Evolutionary conservation across 2,113 vertebrate species (phyloP).

Genomic region (Tachuris rubrigastra): DNA sequence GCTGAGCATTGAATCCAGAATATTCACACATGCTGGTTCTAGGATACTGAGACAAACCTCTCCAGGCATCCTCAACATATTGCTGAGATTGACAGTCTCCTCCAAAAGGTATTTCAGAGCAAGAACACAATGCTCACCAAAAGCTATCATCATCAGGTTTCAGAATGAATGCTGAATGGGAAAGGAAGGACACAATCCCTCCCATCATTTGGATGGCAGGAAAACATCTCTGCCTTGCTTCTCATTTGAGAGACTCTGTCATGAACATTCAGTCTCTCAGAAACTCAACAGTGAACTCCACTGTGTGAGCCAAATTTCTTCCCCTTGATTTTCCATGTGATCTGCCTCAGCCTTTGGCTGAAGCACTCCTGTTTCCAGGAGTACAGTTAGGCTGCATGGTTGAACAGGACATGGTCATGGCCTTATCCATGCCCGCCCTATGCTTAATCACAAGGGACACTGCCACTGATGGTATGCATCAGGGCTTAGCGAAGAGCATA

Average conservation of each 20-base stretch:
- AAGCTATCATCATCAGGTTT: not conserved
- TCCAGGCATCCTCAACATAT: not conserved
- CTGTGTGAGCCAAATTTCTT: not conserved
- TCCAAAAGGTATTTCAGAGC: not conserved
- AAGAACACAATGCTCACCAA: not conserved
- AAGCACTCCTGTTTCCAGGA: not conserved
- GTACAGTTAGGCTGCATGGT: not conserved
- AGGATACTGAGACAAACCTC: not conserved
- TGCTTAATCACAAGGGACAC: not conserved
- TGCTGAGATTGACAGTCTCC: not conserved
- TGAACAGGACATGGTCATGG: not conserved
- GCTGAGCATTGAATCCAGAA: not conserved
- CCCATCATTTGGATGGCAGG: not conserved
- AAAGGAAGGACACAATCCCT: not conserved
- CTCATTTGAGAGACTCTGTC: not conserved
- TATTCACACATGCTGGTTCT: not conserved
- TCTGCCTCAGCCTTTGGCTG: not conserved
- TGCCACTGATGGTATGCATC: fast-evolving
- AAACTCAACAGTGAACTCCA: not conserved
- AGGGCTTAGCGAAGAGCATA: not conserved
- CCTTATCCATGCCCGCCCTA: not conserved
- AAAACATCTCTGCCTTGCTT: not conserved
- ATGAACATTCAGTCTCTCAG: not conserved
- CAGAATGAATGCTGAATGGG: not conserved
- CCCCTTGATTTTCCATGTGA: not conserved